phyloP scores from a whole-genome alignment of 2,113 vertebrate species.

The Ctenomys sociabilis region DNA sequence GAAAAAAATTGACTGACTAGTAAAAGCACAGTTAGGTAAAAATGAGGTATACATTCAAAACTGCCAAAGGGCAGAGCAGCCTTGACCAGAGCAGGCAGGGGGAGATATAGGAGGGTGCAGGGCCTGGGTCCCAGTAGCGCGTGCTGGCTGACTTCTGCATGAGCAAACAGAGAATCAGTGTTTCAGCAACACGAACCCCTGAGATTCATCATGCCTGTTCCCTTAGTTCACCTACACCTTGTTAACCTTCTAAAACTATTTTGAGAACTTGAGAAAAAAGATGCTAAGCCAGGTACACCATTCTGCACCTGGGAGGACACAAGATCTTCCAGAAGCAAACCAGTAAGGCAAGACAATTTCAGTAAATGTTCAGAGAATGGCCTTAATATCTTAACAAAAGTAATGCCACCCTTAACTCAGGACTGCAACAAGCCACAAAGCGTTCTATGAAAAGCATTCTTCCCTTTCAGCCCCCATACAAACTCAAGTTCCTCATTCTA shows the following conservation, averaged over 20 bases:
- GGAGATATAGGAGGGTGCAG: neutral
- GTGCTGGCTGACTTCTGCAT: neutral
- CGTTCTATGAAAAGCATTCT: neutral
- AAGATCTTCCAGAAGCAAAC: neutral
- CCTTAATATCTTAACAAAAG: neutral
- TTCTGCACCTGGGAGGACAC: neutral
- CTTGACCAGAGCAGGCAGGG: neutral
- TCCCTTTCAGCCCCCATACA: neutral
- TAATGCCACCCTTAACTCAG: neutral
- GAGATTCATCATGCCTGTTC: neutral
- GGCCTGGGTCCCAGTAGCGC: too few species aligned
- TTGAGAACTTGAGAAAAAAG: neutral
- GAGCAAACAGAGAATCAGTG: neutral
- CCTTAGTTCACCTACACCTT: neutral
- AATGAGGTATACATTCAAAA: neutral
- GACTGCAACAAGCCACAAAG: constrained; percentile 12
- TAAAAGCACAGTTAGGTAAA: neutral
- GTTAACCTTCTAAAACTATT: neutral
- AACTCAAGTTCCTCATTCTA: constrained; percentile 20
- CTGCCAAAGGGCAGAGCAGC: neutral
- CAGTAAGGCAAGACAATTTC: neutral
- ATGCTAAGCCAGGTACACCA: neutral
- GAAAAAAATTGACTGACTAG: neutral
- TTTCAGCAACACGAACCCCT: neutral
- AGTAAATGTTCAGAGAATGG: neutral